Conservation (phyloP, 1,140 invertebrate genomes). For the Drosophila seguyi region DNA sequence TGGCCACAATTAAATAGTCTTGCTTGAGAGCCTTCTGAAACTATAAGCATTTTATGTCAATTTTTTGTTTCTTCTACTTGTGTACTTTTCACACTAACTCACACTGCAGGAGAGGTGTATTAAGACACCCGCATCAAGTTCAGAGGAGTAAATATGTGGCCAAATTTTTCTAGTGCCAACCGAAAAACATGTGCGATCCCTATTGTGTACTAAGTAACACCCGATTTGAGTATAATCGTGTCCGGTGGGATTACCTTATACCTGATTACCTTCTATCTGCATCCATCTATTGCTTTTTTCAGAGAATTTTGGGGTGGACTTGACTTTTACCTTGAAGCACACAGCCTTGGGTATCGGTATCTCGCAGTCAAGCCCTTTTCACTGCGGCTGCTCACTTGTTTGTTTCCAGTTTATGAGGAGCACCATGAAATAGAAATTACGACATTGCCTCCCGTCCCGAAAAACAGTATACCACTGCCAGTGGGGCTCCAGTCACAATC, state of each 20-base stretch:
- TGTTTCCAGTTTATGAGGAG: neutral
- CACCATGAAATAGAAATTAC: slow-evolving; percentile 59
- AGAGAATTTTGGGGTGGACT: neutral
- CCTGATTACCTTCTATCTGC: neutral
- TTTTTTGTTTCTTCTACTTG: slow-evolving; percentile 26
- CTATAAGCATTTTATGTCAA: slow-evolving; percentile 74
- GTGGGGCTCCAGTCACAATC: slow-evolving; percentile 20
- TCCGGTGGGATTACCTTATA: too few species aligned
- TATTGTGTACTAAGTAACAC: too few species aligned
- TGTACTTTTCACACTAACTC: slow-evolving; percentile 9
- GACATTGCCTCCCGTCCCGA: slow-evolving; percentile 41
- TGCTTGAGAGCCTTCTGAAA: slow-evolving; percentile 70
- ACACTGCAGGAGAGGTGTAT: neutral
- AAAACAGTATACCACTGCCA: slow-evolving; percentile 37
- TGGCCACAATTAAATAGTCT: slow-evolving; percentile 74
- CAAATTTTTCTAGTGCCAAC: neutral
- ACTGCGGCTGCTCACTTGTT: neutral
- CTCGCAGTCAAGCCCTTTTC: neutral
- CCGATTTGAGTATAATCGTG: too few species aligned
- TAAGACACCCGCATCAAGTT: neutral
- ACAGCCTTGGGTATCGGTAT: neutral
- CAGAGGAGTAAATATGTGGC: neutral
- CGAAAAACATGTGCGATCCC: too few species aligned
- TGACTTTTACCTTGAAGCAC: neutral
- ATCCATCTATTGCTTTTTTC: neutral